phyloP scores from a whole-genome alignment of 2,888 invertebrate species.

The Ormyrus nitidulus region DNA sequence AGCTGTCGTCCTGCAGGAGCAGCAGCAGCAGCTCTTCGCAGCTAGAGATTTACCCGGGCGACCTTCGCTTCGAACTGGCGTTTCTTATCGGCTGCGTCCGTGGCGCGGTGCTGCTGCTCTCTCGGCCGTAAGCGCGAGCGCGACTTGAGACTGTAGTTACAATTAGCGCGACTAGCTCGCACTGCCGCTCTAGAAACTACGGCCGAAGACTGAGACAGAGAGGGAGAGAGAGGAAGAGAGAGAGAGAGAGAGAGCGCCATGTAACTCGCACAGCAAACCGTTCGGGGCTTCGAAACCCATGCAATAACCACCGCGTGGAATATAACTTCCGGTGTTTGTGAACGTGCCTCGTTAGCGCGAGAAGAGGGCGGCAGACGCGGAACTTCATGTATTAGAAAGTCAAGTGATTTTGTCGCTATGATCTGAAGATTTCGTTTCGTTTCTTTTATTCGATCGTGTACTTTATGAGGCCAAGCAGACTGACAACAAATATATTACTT shows the following conservation, averaged over 20 bases:
- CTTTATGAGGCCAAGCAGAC: background rate
- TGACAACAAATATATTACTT: background rate
- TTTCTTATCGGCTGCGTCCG: conserved; percentile 46
- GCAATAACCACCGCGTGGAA: conserved; percentile 54
- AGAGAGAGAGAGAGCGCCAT: conserved; percentile 33
- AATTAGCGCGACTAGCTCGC: conserved; percentile 52
- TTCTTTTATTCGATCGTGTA: background rate
- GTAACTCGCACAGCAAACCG: conserved; percentile 56
- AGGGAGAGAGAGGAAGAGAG: conserved; percentile 25
- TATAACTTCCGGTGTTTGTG: conserved; percentile 59
- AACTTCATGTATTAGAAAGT: conserved; percentile 38
- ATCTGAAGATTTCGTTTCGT: background rate
- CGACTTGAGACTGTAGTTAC: conserved; percentile 50
- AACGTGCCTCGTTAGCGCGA: conserved; percentile 56
- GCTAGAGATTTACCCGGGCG: background rate
- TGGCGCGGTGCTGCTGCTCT: background rate
- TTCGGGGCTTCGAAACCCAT: conserved; percentile 53
- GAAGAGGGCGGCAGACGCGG: conserved; percentile 24
- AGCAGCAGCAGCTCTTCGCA: too few relatives aligned
- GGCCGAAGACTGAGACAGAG: conserved; percentile 19
- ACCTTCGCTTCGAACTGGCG: conserved; percentile 1
- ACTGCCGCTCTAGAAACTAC: conserved; percentile 44
- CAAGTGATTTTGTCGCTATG: conserved; percentile 24
- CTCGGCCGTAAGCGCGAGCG: background rate
- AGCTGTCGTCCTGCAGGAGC: too few relatives aligned